Conservation (phyloP, 2,888 invertebrate genomes). For the Odontomyia ornata region DNA sequence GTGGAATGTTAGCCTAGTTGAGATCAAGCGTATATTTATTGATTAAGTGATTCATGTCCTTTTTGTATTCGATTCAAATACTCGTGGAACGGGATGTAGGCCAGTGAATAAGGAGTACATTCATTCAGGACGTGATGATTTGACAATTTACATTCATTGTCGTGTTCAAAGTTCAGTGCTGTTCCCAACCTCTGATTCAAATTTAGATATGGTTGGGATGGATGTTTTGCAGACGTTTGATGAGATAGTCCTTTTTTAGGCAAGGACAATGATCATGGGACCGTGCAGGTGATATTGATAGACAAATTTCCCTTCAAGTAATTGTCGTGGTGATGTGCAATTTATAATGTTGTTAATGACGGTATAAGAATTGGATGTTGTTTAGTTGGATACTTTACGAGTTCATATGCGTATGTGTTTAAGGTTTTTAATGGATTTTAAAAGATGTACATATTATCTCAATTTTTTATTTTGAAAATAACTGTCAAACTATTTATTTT, state of each 20-base stretch:
- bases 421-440: too few relatives aligned
- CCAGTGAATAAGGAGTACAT: not conserved
- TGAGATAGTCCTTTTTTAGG: not conserved
- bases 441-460: too few relatives aligned
- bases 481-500: too few relatives aligned
- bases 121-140: not conserved
- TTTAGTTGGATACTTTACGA: too few relatives aligned
- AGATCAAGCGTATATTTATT: not conserved
- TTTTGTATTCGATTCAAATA: not conserved
- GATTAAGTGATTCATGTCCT: not conserved
- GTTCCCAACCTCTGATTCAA: not conserved
- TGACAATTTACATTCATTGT: slow-evolving; percentile 10
- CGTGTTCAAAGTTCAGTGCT: slow-evolving; percentile 1
- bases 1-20: not conserved
- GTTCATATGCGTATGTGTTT: too few relatives aligned
- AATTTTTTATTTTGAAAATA: too few relatives aligned
- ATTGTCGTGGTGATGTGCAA: too few relatives aligned
- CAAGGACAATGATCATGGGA: too few relatives aligned
- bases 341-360: too few relatives aligned
- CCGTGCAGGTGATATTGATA: too few relatives aligned
- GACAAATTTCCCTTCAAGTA: too few relatives aligned
- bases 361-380: too few relatives aligned
- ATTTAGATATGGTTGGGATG: not conserved
- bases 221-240: not conserved
- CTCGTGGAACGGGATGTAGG: not conserved